phyloP scores from a whole-genome alignment of 2,888 invertebrate genomes.

The Cataglyphis cursor region DNA sequence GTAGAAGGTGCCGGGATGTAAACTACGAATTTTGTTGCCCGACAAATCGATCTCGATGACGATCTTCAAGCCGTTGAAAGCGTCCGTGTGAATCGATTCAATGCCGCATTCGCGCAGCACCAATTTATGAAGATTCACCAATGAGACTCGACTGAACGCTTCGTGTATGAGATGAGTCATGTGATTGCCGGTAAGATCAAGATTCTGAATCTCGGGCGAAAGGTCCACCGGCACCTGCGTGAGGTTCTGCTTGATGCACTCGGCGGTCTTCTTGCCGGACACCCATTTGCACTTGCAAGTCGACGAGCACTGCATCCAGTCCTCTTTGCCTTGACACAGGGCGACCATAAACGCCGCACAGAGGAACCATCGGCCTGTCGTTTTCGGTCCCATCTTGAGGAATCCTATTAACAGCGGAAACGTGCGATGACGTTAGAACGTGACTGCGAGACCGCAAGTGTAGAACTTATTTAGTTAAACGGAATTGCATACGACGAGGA shows the following conservation, averaged over 20 bases:
- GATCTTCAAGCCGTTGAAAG: constrained; percentile 92
- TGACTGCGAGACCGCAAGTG: constrained; percentile 12
- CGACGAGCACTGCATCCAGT: constrained; percentile 89
- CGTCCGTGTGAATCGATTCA: constrained; percentile 91
- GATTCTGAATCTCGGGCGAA: constrained; percentile 89
- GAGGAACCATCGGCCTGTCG: constrained; percentile 70
- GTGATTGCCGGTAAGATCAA: constrained; percentile 91
- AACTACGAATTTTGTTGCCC: constrained; percentile 90
- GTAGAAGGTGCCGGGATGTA: constrained; percentile 91
- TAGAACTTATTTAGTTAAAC: constrained; percentile 38
- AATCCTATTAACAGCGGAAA: constrained; percentile 74
- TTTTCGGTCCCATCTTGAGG: constrained; percentile 78
- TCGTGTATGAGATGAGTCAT: constrained; percentile 90
- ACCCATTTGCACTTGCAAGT: constrained; percentile 94
- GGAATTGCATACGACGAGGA: constrained; percentile 24
- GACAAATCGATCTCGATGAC: constrained; percentile 95
- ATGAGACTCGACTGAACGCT: constrained; percentile 90
- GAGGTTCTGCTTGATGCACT: constrained; percentile 91
- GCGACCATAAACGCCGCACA: constrained; percentile 81
- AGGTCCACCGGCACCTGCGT: constrained; percentile 91
- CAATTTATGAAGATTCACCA: constrained; percentile 94
- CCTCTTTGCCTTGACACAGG: constrained; percentile 85
- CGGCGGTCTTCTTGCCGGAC: constrained; percentile 94
- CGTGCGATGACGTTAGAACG: constrained; percentile 44
- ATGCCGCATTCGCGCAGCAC: constrained; percentile 92